Conservation (phyloP, 2,888 invertebrate species). For the Apantesis nais region DNA sequence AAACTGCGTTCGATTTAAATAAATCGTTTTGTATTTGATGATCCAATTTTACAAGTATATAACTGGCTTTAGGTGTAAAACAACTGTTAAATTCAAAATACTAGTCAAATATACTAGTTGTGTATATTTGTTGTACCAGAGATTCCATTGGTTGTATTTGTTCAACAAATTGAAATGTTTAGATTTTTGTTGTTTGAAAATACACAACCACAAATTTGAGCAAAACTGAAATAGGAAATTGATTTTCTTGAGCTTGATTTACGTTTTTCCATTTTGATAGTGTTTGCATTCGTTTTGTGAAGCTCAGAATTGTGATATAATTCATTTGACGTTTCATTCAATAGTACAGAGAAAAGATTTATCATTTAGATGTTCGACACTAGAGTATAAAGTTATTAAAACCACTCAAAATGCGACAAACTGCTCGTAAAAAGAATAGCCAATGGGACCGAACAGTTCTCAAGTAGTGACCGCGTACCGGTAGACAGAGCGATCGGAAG, state of each 20-base stretch:
- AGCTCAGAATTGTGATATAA: neutral
- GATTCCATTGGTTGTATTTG: too few relatives aligned
- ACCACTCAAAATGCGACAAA: too few relatives aligned
- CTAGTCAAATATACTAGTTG: neutral
- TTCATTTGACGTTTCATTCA: neutral
- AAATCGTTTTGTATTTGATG: too few relatives aligned
- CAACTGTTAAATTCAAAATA: neutral
- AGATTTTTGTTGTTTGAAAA: neutral
- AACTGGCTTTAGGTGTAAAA: neutral
- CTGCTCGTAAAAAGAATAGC: too few relatives aligned
- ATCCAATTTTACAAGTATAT: too few relatives aligned
- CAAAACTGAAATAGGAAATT: neutral
- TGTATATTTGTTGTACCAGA: neutral
- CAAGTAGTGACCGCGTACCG: too few relatives aligned
- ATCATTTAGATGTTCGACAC: too few relatives aligned
- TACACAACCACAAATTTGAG: neutral
- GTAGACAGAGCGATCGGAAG: too few relatives aligned
- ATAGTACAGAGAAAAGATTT: neutral
- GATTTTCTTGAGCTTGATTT: neutral
- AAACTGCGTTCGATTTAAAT: too few relatives aligned
- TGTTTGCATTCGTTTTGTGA: neutral
- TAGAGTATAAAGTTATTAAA: too few relatives aligned
- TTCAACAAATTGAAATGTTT: neutral
- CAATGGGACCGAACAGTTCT: too few relatives aligned
- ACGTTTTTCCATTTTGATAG: neutral